Evolutionary conservation across 2,888 invertebrate genomes (phyloP).

Genomic region (Dilophus febrilis): DNA sequence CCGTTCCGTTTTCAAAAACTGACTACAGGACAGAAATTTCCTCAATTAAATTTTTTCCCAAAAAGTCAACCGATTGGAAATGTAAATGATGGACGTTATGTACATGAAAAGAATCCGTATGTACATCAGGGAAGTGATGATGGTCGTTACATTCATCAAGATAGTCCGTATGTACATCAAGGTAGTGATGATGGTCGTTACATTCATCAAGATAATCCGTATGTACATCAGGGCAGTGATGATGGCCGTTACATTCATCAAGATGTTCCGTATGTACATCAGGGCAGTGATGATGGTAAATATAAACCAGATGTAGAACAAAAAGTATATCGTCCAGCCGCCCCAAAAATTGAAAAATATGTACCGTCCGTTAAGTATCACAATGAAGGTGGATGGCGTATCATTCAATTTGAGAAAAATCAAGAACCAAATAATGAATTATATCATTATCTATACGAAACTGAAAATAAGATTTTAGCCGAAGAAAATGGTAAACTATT

Average conservation of each 20-base stretch:
- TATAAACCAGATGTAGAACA: neutral
- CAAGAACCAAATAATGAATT: conserved; percentile 15
- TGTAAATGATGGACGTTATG: neutral
- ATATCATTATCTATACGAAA: conserved; percentile 17
- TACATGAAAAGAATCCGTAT: conserved; percentile 15
- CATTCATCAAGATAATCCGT: neutral
- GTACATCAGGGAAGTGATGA: conserved; percentile 18
- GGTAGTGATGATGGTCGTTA: neutral
- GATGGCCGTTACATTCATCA: neutral
- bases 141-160: conserved; percentile 34
- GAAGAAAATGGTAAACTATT: neutral
- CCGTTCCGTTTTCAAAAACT: too few relatives aligned
- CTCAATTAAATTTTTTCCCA: too few relatives aligned
- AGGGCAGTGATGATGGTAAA: neutral
- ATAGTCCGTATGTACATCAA: conserved; percentile 22
- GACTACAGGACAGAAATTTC: too few relatives aligned
- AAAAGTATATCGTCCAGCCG: neutral
- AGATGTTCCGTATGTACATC: neutral
- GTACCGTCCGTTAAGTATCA: neutral
- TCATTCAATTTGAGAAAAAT: neutral
- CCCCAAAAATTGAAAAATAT: too few relatives aligned
- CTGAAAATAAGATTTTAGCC: neutral
- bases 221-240: neutral
- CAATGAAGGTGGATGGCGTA: too few relatives aligned
- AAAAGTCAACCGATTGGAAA: too few relatives aligned